A percentile compares a stretch with the other conserved stretches of the same genome.
phyloP scores from a whole-genome alignment of 2,113 vertebrate species.

The Melanotaenia duboulayi region DNA sequence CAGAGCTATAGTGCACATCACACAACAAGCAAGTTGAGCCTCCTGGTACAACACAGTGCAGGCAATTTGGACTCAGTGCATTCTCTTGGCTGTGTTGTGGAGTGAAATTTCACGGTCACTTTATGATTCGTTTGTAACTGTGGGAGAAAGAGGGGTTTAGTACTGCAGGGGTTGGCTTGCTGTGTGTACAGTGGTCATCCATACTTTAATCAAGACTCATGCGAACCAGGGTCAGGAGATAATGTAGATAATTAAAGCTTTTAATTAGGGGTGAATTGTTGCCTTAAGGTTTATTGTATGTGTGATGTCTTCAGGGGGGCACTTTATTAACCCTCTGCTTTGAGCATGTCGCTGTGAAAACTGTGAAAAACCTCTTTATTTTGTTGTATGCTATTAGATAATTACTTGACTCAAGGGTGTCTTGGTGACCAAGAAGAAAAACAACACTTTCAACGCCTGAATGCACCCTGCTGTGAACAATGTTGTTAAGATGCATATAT shows the following conservation, averaged over 20 bases:
- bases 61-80: slow-evolving; percentile 24
- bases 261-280: slow-evolving; percentile 50
- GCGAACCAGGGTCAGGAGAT: slow-evolving; percentile 54
- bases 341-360: slow-evolving; percentile 22
- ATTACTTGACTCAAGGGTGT: slow-evolving; percentile 31
- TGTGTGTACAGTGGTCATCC: slow-evolving; percentile 27
- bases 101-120: slow-evolving; percentile 44
- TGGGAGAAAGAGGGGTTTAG: slow-evolving; percentile 14
- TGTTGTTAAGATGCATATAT: not conserved
- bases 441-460: not conserved
- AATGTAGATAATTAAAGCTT: slow-evolving; percentile 64
- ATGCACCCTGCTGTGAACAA: not conserved
- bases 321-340: slow-evolving; percentile 67
- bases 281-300: slow-evolving; percentile 51
- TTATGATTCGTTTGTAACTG: slow-evolving; percentile 45
- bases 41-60: slow-evolving; percentile 7
- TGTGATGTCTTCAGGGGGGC: slow-evolving; percentile 44
- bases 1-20: slow-evolving; percentile 21
- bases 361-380: slow-evolving; percentile 33
- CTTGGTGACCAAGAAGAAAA: slow-evolving; percentile 6
- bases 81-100: slow-evolving; percentile 43
- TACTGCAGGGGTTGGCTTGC: slow-evolving; percentile 25
- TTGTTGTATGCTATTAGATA: slow-evolving; percentile 28
- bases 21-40: slow-evolving; percentile 35
- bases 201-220: slow-evolving; percentile 59